Evolutionary conservation across 1,140 invertebrate genomes (phyloP).

Genomic region (Heliothis virescens): DNA sequence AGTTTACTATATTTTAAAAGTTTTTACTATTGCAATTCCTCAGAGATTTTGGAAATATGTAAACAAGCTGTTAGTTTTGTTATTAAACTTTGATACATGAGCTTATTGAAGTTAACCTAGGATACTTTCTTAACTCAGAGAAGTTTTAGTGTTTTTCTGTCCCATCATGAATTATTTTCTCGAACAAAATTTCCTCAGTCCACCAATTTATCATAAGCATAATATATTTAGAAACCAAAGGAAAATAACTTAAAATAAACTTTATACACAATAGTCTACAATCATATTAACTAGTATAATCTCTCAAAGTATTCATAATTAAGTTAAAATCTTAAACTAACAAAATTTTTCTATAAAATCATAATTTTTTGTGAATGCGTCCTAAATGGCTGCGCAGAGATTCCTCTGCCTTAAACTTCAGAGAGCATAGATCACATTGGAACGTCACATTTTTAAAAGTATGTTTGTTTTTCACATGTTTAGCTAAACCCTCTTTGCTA

Average conservation of each 20-base stretch:
- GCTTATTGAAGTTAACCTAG: too few relatives aligned
- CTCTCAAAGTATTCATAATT: conserved; percentile 24
- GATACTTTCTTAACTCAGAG: too few relatives aligned
- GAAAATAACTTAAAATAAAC: background rate
- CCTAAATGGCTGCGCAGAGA: conserved; percentile 73
- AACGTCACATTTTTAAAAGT: conserved; percentile 73
- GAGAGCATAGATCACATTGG: conserved; percentile 73
- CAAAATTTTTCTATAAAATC: conserved; percentile 59
- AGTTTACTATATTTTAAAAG: too few relatives aligned
- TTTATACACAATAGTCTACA: background rate
- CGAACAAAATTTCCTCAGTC: too few relatives aligned
- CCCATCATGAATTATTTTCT: too few relatives aligned
- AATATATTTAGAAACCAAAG: too few relatives aligned
- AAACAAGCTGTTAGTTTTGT: too few relatives aligned
- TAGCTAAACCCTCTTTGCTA: conserved; percentile 69
- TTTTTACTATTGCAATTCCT: too few relatives aligned
- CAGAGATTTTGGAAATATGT: too few relatives aligned
- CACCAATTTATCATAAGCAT: too few relatives aligned
- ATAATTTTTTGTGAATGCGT: conserved; percentile 79
- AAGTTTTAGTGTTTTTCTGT: too few relatives aligned
- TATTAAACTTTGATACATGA: too few relatives aligned
- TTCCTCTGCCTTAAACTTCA: conserved; percentile 79
- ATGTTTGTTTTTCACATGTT: conserved; percentile 78
- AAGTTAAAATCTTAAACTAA: conserved; percentile 18
- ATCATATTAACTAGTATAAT: background rate